Conservation (phyloP, 2,888 invertebrate species). For the Stenolophus ochropezus region DNA sequence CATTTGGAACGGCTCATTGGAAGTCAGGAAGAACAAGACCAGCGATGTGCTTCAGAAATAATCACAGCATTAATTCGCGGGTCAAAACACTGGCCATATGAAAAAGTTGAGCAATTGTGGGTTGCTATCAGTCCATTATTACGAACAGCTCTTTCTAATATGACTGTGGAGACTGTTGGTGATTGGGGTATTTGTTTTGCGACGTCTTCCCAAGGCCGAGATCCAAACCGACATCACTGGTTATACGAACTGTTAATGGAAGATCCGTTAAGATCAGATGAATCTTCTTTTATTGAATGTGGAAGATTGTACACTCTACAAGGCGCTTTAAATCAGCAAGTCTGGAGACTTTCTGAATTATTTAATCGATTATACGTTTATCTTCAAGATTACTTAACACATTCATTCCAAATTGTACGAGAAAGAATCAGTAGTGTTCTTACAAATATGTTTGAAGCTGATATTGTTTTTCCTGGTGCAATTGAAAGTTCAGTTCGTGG, state of each 20-base stretch:
- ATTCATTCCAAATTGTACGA: constrained; percentile 90
- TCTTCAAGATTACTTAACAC: constrained; percentile 79
- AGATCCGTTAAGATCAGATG: constrained; percentile 75
- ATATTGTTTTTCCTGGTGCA: constrained; percentile 72
- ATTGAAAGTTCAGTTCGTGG: constrained; percentile 61
- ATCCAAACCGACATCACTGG: constrained; percentile 79
- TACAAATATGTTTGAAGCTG: constrained; percentile 76
- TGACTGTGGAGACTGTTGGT: constrained; percentile 82
- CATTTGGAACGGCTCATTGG: constrained; percentile 81
- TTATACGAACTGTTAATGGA: constrained; percentile 81
- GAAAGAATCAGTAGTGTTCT: constrained; percentile 83
- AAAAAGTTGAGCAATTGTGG: constrained; percentile 79
- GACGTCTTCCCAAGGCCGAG: constrained; percentile 81
- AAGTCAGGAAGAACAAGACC: constrained; percentile 84
- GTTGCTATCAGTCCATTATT: constrained; percentile 79
- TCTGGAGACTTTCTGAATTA: constrained; percentile 85
- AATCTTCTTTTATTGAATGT: constrained; percentile 79
- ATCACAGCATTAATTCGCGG: constrained; percentile 87
- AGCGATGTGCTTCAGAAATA: constrained; percentile 89
- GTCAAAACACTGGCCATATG: constrained; percentile 86
- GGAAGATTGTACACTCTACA: constrained; percentile 83
- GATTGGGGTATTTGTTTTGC: constrained; percentile 86
- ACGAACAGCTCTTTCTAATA: constrained; percentile 77
- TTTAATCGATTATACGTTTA: constrained; percentile 78
- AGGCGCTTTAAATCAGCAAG: constrained; percentile 82